Base-by-base conservation (phyloP, 2,797 vertebrate species). In the Aselliscus stoliczkanus region DNA sequence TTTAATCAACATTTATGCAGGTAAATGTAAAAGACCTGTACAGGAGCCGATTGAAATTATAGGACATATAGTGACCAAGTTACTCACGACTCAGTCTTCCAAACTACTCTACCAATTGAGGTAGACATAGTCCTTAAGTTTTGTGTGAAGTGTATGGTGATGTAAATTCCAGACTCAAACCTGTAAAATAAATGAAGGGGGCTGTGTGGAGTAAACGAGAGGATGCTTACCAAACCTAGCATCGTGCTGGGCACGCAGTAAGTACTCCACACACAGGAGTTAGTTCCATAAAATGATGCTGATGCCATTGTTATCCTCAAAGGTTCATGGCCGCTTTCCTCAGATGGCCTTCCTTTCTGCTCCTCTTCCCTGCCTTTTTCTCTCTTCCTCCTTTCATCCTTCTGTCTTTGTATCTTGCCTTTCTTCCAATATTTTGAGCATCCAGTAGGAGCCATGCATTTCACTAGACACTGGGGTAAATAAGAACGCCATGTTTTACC, bases 231-330 rank as follows among this genome's bases (percentile, higher is more conserved):
- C 25, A 39, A 67, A 11, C 23, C 34, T 7, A 39, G 9, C 13
- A 3, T 1, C 25, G 7, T 18, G 4, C 37, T 11, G 15, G 13
- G 56, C 2, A 20, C 1, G 39, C 8, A 17, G 50, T 14, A 5
- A 25, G 23, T 54, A 3, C 21, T 64, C 44, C 37, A 9, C 4
- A 5, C 0, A 0, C 2, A 10, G 25, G 2, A 25, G 37, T 2
- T 23, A 25, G 10, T 8, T 11, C 50, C n/a, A 12, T 34, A 18
- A 72, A 23, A 13, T 62, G 11, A 4, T 15, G 2, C 58, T 13
- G 34, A 1, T 13, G n/a, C 4, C 15, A 9, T 4, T 21, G n/a
- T 5, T 60, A 12, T n/a, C 27, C 7, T 34, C 29, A 65, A 21
- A 67, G 37, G 29, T 20, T 47, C 4, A 3, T 18, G 12, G 18